Base-by-base conservation (phyloP, 2,888 invertebrate species). In the Sphecodes monilicornis region DNA sequence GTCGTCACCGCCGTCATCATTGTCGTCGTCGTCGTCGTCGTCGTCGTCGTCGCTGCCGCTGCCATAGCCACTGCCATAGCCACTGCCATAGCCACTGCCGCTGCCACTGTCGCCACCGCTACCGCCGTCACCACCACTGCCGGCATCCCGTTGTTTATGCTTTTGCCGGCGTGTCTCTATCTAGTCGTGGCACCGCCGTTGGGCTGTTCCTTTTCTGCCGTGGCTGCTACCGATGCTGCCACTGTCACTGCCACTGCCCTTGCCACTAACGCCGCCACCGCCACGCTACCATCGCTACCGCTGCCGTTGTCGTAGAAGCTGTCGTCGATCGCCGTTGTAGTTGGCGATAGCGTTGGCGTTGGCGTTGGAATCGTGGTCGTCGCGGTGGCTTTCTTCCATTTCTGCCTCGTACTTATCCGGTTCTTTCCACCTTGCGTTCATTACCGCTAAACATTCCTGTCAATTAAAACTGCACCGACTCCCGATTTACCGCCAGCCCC, bases 381-480 rank as follows among this genome's bases (percentile, higher is more conserved):
- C 39, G 76, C 39, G 66, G 73, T 64, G 64, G 32, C 32, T 64
- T 76, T 79, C 70, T 75, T 64, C 71, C 68, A 43, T 80, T 86
- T 78, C 85, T 77, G 29, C 76, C 85, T 72, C 76, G 72, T 76
- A 79, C 71, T 90, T 89, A 88, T 87, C 84, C 90, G 75, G 78
- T 70, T 81, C 78, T 84, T 81, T 84, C 88, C 87, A 85, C 86
- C 89, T 85, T 89, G 91, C 92, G 93, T 93, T 94, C 93, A 93
- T 94, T 94, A 93, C 91, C 92, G 93, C 92, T 93, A 93, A 94
- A 94, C 93, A 94, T 93, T 93, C 89, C 93, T 94, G 94, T 94
- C 94, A 94, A 94, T 94, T 94, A 94, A 93, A 93, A 93, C 93
- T 92, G 92, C 92, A 90, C 88, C 90, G 87, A 85, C 88, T 87